These are phyloP conservation scores for Mythimna lalbum DNA, from an alignment of 2,888 invertebrate species.

Conservation along the genomic window DNA sequence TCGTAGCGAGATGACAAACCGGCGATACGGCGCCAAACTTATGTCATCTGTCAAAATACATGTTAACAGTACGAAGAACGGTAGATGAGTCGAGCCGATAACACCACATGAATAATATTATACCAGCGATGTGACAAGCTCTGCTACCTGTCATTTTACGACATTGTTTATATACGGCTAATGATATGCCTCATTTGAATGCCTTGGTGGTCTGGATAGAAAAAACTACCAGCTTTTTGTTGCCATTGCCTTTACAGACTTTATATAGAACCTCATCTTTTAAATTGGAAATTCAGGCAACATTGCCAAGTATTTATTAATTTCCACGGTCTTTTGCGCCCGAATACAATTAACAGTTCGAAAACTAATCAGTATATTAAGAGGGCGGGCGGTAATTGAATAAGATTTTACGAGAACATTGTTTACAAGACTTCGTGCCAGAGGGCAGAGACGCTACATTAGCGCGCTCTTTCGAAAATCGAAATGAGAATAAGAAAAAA, in stretches of 20 bases:
- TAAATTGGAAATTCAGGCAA: constrained; percentile 42
- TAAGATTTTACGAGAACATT: constrained; percentile 89
- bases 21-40: constrained; percentile 87
- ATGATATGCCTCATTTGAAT: constrained; percentile 88
- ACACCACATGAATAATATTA: constrained; percentile 80
- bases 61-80: constrained; percentile 85
- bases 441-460: constrained; percentile 85
- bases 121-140: constrained; percentile 82
- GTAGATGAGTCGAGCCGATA: constrained; percentile 78
- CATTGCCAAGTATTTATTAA: constrained; percentile 59
- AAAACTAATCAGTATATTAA: constrained; percentile 82
- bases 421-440: constrained; percentile 88
- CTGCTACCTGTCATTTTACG: constrained; percentile 87
- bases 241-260: constrained; percentile 45
- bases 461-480: constrained; percentile 87
- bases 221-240: constrained; percentile 77
- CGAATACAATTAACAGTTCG: constrained; percentile 78
- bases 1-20: constrained; percentile 83
- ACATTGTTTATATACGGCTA: constrained; percentile 87
- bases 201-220: constrained; percentile 86
- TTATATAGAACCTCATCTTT: constrained; percentile 38
- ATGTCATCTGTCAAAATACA: constrained; percentile 91
- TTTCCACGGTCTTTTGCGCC: constrained; percentile 53
- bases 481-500: constrained; percentile 85
- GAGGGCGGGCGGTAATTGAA: constrained; percentile 84